phyloP scores from a whole-genome alignment of 2,888 invertebrate species.

The Tridacna crocea region DNA sequence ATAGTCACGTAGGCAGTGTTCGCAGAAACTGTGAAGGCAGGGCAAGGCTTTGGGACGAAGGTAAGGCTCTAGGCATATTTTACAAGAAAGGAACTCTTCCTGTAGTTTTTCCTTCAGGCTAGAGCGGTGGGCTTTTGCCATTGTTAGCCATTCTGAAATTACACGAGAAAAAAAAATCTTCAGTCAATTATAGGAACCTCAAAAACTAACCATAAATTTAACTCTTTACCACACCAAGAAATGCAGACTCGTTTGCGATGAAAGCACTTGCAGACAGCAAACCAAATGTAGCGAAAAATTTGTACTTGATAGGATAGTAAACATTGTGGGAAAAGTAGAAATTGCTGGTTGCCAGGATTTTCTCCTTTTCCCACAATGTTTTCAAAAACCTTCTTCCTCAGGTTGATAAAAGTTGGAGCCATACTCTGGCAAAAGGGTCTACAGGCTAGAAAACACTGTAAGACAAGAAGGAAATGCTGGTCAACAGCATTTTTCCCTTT shows the following conservation, averaged over 20 bases:
- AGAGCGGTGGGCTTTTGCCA: slow-evolving; percentile 76
- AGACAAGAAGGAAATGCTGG: no score
- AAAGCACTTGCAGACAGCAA: no score
- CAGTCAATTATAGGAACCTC: neutral
- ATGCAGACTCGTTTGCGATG: no score
- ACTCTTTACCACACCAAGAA: no score
- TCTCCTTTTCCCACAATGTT: no score
- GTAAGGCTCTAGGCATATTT: slow-evolving; percentile 79
- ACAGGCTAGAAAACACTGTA: no score
- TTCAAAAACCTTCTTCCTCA: no score
- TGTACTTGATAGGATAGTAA: neutral
- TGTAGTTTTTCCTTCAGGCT: slow-evolving; percentile 78
- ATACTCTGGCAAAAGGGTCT: no score
- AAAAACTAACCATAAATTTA: neutral
- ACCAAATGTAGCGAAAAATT: no score
- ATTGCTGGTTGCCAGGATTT: neutral
- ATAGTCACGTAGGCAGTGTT: slow-evolving; percentile 72
- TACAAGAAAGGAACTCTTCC: slow-evolving; percentile 80
- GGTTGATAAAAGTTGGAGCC: no score
- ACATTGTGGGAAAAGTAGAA: neutral
- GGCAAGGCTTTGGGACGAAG: slow-evolving; percentile 78
- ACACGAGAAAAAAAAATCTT: slow-evolving; percentile 22
- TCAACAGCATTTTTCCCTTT: no score
- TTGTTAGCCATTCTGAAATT: slow-evolving; percentile 81
- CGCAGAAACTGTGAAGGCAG: slow-evolving; percentile 73